Evolutionary conservation across 2,888 invertebrate species (phyloP).

Genomic region (Platypus cylindrus): DNA sequence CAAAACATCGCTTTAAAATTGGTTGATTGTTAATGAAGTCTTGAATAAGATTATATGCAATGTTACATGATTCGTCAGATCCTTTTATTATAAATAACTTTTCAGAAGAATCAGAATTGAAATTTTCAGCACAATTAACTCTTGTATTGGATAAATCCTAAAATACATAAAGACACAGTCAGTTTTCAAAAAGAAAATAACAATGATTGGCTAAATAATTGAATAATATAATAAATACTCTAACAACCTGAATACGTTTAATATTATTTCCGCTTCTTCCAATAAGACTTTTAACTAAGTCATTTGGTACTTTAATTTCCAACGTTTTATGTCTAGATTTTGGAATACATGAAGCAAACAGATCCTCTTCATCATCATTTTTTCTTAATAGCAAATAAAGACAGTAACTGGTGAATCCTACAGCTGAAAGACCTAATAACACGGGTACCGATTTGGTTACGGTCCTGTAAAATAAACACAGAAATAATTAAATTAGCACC

Average conservation of each 20-base stretch:
- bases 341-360: slow-evolving; percentile 24
- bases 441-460: slow-evolving; percentile 34
- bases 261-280: slow-evolving; percentile 68
- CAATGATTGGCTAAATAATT: background rate
- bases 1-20: slow-evolving; percentile 51
- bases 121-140: slow-evolving; percentile 41
- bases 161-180: slow-evolving; percentile 3
- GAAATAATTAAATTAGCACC: too few species aligned
- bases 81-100: slow-evolving; percentile 63
- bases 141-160: slow-evolving; percentile 48
- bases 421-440: slow-evolving; percentile 51
- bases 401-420: slow-evolving; percentile 56
- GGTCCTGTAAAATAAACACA: slow-evolving; percentile 21
- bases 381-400: slow-evolving; percentile 54
- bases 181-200: background rate
- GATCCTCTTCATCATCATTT: slow-evolving; percentile 44
- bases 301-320: slow-evolving; percentile 49
- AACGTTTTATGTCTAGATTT: slow-evolving; percentile 36
- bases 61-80: slow-evolving; percentile 46
- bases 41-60: slow-evolving; percentile 59
- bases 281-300: slow-evolving; percentile 52
- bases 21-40: slow-evolving; percentile 57
- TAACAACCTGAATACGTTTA: slow-evolving; percentile 52
- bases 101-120: slow-evolving; percentile 25
- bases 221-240: background rate